Conservation (phyloP, 1,140 invertebrate species). For the Pseudomyrmex gracilis region DNA sequence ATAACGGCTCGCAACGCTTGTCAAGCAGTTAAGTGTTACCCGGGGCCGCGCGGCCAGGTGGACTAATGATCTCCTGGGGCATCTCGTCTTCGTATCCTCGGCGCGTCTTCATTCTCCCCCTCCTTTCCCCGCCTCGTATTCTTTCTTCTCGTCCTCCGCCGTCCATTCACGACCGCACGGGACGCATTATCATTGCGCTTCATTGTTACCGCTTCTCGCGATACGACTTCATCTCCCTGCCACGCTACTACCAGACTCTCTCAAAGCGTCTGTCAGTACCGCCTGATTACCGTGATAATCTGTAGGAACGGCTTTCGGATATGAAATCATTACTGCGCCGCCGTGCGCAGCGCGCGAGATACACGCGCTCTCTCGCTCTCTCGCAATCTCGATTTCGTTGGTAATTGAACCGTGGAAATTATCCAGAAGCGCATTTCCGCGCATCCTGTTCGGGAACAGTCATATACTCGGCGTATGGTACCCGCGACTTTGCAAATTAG, state of each 20-base stretch:
- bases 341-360: constrained; percentile 25
- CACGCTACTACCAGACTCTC: constrained; percentile 53
- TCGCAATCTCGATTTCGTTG: constrained; percentile 27
- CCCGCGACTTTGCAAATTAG: constrained; percentile 47
- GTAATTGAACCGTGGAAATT: constrained; percentile 58
- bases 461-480: background rate
- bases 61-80: constrained; percentile 81
- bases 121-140: constrained; percentile 41
- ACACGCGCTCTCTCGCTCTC: constrained; percentile 18
- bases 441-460: background rate
- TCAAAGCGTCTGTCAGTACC: constrained; percentile 62
- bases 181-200: constrained; percentile 76
- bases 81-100: constrained; percentile 58
- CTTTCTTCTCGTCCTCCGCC: constrained; percentile 56
- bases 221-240: constrained; percentile 74
- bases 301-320: constrained; percentile 52
- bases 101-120: constrained; percentile 49
- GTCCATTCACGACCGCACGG: constrained; percentile 67
- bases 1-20: constrained; percentile 76
- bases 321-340: constrained; percentile 52
- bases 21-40: constrained; percentile 75
- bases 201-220: constrained; percentile 74
- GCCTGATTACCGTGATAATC: constrained; percentile 70
- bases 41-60: constrained; percentile 71
- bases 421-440: constrained; percentile 47